Base-by-base conservation (phyloP, 2,888 invertebrate species). In the Phasia obesa region DNA sequence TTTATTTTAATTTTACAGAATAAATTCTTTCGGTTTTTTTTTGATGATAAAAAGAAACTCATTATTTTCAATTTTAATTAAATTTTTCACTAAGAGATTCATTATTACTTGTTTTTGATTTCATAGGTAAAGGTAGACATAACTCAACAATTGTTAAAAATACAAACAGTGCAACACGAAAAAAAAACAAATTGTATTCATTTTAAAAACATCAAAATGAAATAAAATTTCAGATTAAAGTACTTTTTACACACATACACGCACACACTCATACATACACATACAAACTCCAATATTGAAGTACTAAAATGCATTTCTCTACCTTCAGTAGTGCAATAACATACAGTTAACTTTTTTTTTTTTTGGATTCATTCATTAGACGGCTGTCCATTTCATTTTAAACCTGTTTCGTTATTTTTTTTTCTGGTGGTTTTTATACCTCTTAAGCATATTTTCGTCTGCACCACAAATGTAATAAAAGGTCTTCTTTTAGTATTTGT, bases 361-460 rank as follows among this genome's bases (percentile, higher is more conserved):
- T 62, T n/a, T 62, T 13, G 44, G 9, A 57, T 47, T 49, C 49
- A n/a, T 49, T 47, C 59, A 49, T 44, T 13, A 27, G 21, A 19
- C 38, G 21, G 21, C 59, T 76, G 67, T 76, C 49, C 67, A 76
- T 67, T 67, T 76, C 59, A 64, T 51, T 35, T 67, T 76, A 59
- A 38, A 11, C 38, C 49, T 49, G n/a, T 55, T 27, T 51, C 35
- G 42, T 64, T 44, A 11, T 23, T 42, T n/a, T 27, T 65, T 75
- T 75, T 42, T 3, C 38, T 57, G 38, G 25, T 35, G 47, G 49
- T 47, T 59, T 76, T 31, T 47, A 17, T 57, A 47, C 15, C 77
- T 70, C 70, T 77, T 70, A 62, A 77, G 77, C 77, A 77, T 55
- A 69, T 70, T 77, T 70, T 53, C 55, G 70, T 77, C 77, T 77